Conservation (phyloP, 2,797 vertebrate genomes). For the Odontamblyopus lacepedii region DNA sequence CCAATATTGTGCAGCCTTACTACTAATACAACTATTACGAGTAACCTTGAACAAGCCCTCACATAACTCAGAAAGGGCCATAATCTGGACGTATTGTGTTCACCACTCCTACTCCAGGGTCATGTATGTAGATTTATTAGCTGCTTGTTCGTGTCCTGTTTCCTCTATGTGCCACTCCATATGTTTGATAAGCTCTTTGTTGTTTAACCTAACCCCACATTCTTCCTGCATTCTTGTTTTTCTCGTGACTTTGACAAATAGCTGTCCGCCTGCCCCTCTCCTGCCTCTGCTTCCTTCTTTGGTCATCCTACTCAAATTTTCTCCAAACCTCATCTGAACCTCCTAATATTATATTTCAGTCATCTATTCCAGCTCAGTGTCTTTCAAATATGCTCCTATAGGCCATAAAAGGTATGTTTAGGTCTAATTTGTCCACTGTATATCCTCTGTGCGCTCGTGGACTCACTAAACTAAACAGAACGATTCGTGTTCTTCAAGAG, state of each 20-base stretch:
- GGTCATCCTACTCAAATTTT: slow-evolving; percentile 55
- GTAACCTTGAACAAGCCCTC: not conserved
- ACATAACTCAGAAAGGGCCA: not conserved
- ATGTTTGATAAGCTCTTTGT: slow-evolving; percentile 6
- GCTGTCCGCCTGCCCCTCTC: slow-evolving; percentile 27
- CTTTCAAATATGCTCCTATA: slow-evolving; percentile 6
- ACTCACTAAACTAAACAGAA: slow-evolving; percentile 34
- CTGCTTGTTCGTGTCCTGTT: slow-evolving; percentile 4
- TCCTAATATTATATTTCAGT: slow-evolving; percentile 2
- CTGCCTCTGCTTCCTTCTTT: slow-evolving; percentile 62
- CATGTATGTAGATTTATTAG: not conserved
- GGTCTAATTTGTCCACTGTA: slow-evolving; percentile 4
- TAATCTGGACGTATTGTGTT: not conserved
- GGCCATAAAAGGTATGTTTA: slow-evolving; percentile 49
- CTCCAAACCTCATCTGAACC: slow-evolving; percentile 16
- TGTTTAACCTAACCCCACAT: slow-evolving; percentile 22
- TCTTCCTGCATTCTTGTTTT: slow-evolving; percentile 32
- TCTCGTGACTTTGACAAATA: slow-evolving; percentile 29
- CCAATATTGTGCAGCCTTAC: no score
- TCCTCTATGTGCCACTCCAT: not conserved
- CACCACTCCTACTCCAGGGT: not conserved
- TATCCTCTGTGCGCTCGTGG: slow-evolving; percentile 12
- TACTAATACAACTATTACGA: not conserved
- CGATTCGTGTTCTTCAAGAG: slow-evolving; percentile 46
- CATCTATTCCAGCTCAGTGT: not conserved